Evolutionary conservation across 2,888 invertebrate genomes (phyloP).

Genomic region (Halocaridina rubra): DNA sequence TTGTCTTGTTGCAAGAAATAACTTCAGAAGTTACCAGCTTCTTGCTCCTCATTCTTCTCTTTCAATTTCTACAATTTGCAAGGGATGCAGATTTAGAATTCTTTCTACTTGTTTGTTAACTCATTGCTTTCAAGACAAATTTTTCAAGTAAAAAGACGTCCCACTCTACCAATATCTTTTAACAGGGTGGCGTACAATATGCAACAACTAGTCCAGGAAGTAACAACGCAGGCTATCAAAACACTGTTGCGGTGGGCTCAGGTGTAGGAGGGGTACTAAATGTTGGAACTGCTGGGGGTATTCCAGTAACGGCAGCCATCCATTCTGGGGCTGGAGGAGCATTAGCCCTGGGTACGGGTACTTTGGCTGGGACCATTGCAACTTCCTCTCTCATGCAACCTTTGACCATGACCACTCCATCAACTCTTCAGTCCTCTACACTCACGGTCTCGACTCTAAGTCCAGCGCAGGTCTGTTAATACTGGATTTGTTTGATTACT

Average conservation of each 20-base stretch:
- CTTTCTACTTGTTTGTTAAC: too few species aligned
- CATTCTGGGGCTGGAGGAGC: slow-evolving; percentile 21
- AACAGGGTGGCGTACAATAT: slow-evolving; percentile 44
- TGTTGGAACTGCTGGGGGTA: neutral
- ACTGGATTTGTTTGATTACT: too few species aligned
- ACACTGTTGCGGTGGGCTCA: neutral
- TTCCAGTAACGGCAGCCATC: slow-evolving; percentile 26
- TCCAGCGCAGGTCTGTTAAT: slow-evolving; percentile 42
- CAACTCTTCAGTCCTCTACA: slow-evolving; percentile 17
- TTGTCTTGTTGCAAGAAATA: too few species aligned
- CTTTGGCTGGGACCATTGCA: slow-evolving; percentile 27
- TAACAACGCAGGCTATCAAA: slow-evolving; percentile 17
- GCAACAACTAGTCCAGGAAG: neutral
- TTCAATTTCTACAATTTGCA: too few species aligned
- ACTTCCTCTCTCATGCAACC: slow-evolving; percentile 31
- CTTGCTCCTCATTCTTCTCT: too few species aligned
- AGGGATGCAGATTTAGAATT: too few species aligned
- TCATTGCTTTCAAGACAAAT: too few species aligned
- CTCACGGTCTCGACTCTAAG: slow-evolving; percentile 41
- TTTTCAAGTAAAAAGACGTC: too few species aligned
- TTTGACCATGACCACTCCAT: slow-evolving; percentile 13
- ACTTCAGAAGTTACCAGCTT: too few species aligned
- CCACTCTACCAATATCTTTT: too few species aligned
- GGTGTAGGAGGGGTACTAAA: slow-evolving; percentile 19
- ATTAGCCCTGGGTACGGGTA: slow-evolving; percentile 19